Conservation (phyloP, 2,113 vertebrate species). For the Sitta europaea region DNA sequence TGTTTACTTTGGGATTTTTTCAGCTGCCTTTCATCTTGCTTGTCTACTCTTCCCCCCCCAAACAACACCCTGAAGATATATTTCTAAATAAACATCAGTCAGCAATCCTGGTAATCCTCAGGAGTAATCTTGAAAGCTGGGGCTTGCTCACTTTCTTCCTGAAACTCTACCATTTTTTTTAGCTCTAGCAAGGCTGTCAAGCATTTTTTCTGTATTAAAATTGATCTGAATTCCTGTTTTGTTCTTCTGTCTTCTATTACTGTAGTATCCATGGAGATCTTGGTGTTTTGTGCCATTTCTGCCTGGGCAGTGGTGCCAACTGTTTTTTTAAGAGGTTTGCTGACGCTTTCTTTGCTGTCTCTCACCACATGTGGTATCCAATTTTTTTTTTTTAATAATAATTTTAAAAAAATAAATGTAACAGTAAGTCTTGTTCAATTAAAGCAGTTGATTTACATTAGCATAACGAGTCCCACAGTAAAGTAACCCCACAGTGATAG, state of each 20-base stretch:
- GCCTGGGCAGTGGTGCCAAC: not conserved
- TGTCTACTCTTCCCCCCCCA: not conserved
- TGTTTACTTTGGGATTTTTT: not conserved
- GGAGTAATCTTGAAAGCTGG: not conserved
- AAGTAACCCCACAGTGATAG: not conserved
- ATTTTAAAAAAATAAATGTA: not conserved
- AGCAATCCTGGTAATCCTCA: not conserved
- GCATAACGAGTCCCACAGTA: not conserved
- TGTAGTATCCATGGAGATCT: not conserved
- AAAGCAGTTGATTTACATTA: not conserved
- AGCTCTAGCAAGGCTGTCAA: not conserved
- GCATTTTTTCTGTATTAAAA: not conserved
- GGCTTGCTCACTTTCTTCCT: not conserved
- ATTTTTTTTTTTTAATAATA: not conserved
- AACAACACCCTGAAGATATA: not conserved
- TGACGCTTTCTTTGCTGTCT: not conserved
- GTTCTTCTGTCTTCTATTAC: not conserved
- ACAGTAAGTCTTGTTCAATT: not conserved
- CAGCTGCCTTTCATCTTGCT: not conserved
- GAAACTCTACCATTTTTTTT: not conserved
- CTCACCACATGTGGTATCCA: not conserved
- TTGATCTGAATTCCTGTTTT: not conserved
- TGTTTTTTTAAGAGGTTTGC: not conserved
- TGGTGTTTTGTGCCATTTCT: not conserved
- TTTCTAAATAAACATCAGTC: not conserved